Percentiles rank a stretch among this genome's conserved stretches.
These are phyloP conservation scores for Caenorhabditis sp. DNA, from an alignment of 2,888 invertebrate species.

Conservation along the genomic window DNA sequence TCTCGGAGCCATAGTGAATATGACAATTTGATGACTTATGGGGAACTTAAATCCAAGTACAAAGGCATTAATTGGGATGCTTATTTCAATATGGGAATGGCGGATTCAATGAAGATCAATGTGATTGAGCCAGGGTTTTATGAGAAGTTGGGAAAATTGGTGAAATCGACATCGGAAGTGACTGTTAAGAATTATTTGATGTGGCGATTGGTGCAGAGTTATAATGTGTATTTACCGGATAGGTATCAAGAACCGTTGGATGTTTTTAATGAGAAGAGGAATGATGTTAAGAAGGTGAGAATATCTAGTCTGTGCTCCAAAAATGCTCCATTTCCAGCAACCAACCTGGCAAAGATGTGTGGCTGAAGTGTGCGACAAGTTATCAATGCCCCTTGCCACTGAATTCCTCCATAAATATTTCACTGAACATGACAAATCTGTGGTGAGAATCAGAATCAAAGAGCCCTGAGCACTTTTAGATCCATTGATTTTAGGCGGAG, in stretches of 20 bases:
- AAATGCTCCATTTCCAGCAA: too few relatives aligned
- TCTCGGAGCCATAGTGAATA: constrained; percentile 54
- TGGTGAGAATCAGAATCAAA: too few relatives aligned
- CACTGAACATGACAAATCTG: constrained; percentile 1
- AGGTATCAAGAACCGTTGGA: constrained; percentile 47
- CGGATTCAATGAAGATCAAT: constrained; percentile 53
- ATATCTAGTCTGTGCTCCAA: too few relatives aligned
- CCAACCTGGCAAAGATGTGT: constrained; percentile 62
- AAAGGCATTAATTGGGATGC: constrained; percentile 59
- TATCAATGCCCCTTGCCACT: constrained; percentile 58
- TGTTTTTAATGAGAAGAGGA: constrained; percentile 48
- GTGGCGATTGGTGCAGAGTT: constrained; percentile 57
- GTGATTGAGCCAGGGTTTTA: constrained; percentile 59
- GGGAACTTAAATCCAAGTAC: constrained; percentile 53
- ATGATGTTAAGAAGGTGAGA: too few relatives aligned
- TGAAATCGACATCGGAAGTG: constrained; percentile 42
- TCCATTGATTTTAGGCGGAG: too few relatives aligned
- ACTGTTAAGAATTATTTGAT: constrained; percentile 63
- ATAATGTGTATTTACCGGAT: constrained; percentile 56
- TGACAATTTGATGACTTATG: constrained; percentile 52
- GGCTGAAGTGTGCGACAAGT: constrained; percentile 53
- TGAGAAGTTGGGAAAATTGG: constrained; percentile 45
- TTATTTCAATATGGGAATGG: constrained; percentile 50
- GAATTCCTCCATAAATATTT: constrained; percentile 56
- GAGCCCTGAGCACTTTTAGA: too few relatives aligned